Percentiles rank a stretch among this genome's conserved stretches.
Evolutionary conservation across 2,888 invertebrate genomes (phyloP).

Genomic region (Anticlea derivata): DNA sequence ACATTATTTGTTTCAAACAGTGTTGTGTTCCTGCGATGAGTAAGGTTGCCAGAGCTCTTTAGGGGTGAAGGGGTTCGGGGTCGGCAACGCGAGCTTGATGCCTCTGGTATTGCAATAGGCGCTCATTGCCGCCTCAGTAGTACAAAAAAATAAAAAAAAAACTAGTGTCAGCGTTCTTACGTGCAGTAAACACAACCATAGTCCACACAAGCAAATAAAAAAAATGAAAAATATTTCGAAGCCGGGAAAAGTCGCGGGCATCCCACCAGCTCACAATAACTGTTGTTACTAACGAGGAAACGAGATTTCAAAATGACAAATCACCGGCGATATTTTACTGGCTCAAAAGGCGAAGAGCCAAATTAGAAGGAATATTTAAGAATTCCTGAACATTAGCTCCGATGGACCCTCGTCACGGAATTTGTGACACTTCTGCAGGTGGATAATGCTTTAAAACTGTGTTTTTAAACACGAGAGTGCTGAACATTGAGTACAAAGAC

Average conservation of each 20-base stretch:
- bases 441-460: conserved; percentile 3
- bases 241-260: neutral
- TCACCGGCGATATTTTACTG: conserved; percentile 48
- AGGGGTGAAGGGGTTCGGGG: too few relatives aligned
- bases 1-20: too few relatives aligned
- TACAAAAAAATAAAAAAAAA: too few relatives aligned
- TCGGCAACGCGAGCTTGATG: too few relatives aligned
- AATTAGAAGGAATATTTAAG: conserved; percentile 46
- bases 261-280: neutral
- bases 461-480: neutral
- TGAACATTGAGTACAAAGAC: neutral
- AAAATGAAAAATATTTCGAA: too few relatives aligned
- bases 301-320: conserved; percentile 24
- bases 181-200: too few relatives aligned
- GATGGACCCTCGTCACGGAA: conserved; percentile 37
- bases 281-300: conserved; percentile 18
- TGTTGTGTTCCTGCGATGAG: too few relatives aligned
- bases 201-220: too few relatives aligned
- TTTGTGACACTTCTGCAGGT: conserved; percentile 9
- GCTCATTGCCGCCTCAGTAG: too few relatives aligned
- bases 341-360: conserved; percentile 55
- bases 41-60: too few relatives aligned
- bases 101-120: too few relatives aligned
- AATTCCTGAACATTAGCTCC: conserved; percentile 59
- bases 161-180: too few relatives aligned